Base-by-base conservation (phyloP, 2,113 vertebrate species). In the Ictidomys tridecemlineatus region DNA sequence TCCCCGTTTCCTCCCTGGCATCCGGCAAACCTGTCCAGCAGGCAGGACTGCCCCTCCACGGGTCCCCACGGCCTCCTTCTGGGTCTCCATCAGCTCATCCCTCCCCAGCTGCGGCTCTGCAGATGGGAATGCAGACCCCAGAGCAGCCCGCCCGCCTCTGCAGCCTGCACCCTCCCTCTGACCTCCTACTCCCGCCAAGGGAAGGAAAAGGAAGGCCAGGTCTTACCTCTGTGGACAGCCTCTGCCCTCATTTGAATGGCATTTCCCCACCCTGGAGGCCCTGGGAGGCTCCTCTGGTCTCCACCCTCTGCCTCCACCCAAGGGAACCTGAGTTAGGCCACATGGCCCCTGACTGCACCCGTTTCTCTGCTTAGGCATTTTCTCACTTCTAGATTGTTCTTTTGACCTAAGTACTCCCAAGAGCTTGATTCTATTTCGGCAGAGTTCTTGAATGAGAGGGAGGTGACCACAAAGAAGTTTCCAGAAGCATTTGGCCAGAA, bases 401-500 rank as follows among this genome's bases (percentile, higher is more conserved):
- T 87, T 88, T 94, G 30, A 37, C 85, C 45, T 63, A 94, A 91
- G 69, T 22, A 32, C 28, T 34, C 28, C 42, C 0, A 1, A 37
- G 7, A 42, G 28, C 32, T 93, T 37, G 67, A n/a, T 42, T 96
- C 65, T 91, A 6, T 37, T 94, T 95, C 56, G 42, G 16, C 37
- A 76, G 63, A 48, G 28, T 24, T 32, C 56, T 65, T 56, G 42
- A 74, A 30, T 79, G 86, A 94, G 42, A 91, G 28, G 1, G 11
- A 65, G 76, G n/a, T 74, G 77, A 56, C 7, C 74, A 53, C 61
- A 61, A 30, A 91, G 96, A 95, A 85, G 58, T 53, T 89, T 89
- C 96, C 92, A 70, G 96, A 96, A 97, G 53, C 34, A 82, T 13
- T 56, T 80, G 74, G 20, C 9, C 10, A 73, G 53, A 51, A 13